Evolutionary conservation across 1,140 invertebrate genomes (phyloP), one percentile per base, ranked within the genome.

Genomic region (Teleopsis dalmanni): DNA sequence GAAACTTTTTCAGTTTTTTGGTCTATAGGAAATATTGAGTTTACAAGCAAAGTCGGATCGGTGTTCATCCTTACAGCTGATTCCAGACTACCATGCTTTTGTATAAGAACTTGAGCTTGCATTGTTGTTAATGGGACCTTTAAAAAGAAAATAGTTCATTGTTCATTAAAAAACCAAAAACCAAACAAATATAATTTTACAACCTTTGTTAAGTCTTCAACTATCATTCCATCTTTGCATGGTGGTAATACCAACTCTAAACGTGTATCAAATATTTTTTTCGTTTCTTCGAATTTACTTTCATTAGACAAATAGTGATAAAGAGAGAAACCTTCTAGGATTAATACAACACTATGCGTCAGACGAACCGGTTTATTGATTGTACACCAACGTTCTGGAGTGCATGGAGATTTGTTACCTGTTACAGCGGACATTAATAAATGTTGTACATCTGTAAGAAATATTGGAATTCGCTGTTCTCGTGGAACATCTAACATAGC

Each of bases 371-470:
- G 79, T 68, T 87, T 87, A 41, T 90, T 81, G 13, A 92, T 66
- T 14, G 75, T 70, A 75, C 88, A 92, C 91, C 91, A 95, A 54
- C 88, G 76, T 21, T 78, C 73, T 14, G 83, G 78, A 35, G 73
- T 62, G 48, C 82, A 82, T 18, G 83, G 80, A 36, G 84, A 81
- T 27, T 81, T 70, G 55, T 84, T 79, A 5, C 83, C 84, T 38
- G 87, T 72, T 46, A 90, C 65, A 2, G 87, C 84, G 66, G 83
- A 84, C 57, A 92, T 70, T 4, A 93, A 59, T 40, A 94, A 73
- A 73, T 91, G 81, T 65, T 92, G 88, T 47, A 93, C 65, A 67
- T 94, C 90, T 33, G 80, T 81, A 1, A 91, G 72, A 62, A 88
- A 84, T 52, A 95, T 73, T 8, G 90, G 89, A 37, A 84, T 78